These are phyloP conservation scores for Sinodicranocentrus sp. DNA, from an alignment of 2,888 invertebrate genomes.

Conservation along the genomic window DNA sequence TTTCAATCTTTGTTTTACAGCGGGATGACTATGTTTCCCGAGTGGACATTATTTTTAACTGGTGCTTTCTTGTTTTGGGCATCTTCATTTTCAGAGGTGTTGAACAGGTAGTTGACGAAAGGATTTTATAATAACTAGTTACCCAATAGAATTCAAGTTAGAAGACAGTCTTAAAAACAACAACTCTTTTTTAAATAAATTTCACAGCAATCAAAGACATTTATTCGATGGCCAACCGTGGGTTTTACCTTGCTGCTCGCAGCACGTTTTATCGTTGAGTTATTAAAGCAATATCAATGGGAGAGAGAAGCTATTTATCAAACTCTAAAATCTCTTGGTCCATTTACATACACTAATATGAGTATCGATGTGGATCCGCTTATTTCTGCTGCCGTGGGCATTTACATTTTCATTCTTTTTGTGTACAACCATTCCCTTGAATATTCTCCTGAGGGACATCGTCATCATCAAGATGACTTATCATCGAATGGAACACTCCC, in stretches of 20 bases:
- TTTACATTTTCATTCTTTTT: conserved; percentile 66
- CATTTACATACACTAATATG: conserved; percentile 64
- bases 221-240: conserved; percentile 66
- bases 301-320: conserved; percentile 60
- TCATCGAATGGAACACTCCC: conserved; percentile 34
- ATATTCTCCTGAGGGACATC: conserved; percentile 51
- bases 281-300: conserved; percentile 63
- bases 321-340: conserved; percentile 54
- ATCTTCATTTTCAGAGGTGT: conserved; percentile 64
- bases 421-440: conserved; percentile 70
- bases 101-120: conserved; percentile 65
- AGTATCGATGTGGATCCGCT: conserved; percentile 63
- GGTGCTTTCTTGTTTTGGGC: conserved; percentile 63
- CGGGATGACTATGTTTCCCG: conserved; percentile 53
- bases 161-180: no score
- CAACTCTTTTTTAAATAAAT: no score
- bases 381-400: conserved; percentile 66
- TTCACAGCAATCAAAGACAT: conserved; percentile 66
- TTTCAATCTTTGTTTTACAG: no score
- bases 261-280: conserved; percentile 57
- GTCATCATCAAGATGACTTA: conserved; percentile 33
- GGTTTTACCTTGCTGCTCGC: conserved; percentile 65
- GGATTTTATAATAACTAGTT: no score
- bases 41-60: conserved; percentile 66
- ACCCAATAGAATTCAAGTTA: no score